Evolutionary conservation across 2,113 vertebrate genomes (phyloP).

Genomic region (Megaptera novaeangliae): DNA sequence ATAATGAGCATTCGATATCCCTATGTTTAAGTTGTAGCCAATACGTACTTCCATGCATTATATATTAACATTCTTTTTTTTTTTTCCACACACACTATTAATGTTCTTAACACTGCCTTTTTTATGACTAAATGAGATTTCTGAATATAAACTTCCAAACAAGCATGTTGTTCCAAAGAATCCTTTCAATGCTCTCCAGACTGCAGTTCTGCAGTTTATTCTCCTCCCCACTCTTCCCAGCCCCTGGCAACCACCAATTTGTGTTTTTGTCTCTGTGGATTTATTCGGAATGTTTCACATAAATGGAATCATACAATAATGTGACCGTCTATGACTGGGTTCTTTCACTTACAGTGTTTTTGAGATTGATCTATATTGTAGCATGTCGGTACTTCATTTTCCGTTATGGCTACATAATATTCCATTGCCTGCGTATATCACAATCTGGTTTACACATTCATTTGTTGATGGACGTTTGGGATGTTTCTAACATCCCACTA

Average conservation of each 20-base stretch:
- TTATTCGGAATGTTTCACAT: background rate
- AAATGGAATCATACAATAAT: background rate
- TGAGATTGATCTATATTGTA: background rate
- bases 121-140: background rate
- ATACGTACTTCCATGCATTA: background rate
- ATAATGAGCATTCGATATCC: background rate
- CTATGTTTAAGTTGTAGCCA: background rate
- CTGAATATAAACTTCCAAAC: background rate
- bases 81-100: background rate
- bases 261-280: background rate
- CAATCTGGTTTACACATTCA: background rate
- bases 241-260: background rate
- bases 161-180: background rate
- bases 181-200: too few relatives aligned
- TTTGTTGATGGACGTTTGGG: background rate
- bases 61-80: background rate
- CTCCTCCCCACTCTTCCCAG: fast-evolving
- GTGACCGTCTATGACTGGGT: background rate
- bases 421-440: too few relatives aligned
- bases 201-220: fast-evolving
- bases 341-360: background rate
- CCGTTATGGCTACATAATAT: background rate
- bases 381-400: background rate
- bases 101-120: background rate
- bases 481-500: background rate